Evolutionary conservation across 2,888 invertebrate species (phyloP).

Genomic region (Torymus tubicola): DNA sequence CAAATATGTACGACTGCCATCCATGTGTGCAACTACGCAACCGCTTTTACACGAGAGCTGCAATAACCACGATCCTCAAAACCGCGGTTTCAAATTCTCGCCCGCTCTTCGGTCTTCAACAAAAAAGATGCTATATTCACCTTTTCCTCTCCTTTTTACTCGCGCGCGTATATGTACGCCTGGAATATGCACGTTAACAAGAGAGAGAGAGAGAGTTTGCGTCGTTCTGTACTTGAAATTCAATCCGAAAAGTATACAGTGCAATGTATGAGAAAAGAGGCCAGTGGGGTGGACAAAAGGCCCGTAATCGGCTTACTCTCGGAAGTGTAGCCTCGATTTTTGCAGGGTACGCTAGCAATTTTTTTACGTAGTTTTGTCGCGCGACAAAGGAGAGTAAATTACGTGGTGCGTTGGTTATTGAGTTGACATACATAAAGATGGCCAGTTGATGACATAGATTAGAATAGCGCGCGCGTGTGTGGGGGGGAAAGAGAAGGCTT

Average conservation of each 20-base stretch:
- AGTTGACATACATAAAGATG: too few relatives aligned
- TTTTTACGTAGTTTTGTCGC: neutral
- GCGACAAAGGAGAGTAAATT: neutral
- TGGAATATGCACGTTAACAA: too few relatives aligned
- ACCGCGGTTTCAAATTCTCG: slow-evolving; percentile 12
- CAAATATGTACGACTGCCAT: too few relatives aligned
- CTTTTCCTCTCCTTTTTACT: too few relatives aligned
- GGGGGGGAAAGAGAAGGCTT: too few relatives aligned
- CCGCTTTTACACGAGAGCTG: neutral
- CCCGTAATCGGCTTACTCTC: slow-evolving; percentile 40
- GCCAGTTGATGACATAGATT: too few relatives aligned
- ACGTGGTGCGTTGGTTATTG: too few relatives aligned
- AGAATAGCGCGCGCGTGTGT: too few relatives aligned
- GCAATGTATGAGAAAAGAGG: neutral
- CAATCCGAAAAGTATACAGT: slow-evolving; percentile 36
- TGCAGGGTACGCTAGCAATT: neutral
- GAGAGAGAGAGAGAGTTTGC: neutral
- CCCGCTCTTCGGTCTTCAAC: slow-evolving; percentile 26
- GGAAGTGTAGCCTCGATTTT: neutral
- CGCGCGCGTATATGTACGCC: too few relatives aligned
- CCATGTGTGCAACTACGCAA: too few relatives aligned
- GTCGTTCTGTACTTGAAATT: slow-evolving; percentile 18
- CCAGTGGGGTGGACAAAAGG: slow-evolving; percentile 6
- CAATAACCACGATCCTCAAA: slow-evolving; percentile 12
- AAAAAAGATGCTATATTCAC: slow-evolving; percentile 42